Base-by-base conservation (phyloP, 2,797 vertebrate genomes). In the Pygocentrus nattereri region DNA sequence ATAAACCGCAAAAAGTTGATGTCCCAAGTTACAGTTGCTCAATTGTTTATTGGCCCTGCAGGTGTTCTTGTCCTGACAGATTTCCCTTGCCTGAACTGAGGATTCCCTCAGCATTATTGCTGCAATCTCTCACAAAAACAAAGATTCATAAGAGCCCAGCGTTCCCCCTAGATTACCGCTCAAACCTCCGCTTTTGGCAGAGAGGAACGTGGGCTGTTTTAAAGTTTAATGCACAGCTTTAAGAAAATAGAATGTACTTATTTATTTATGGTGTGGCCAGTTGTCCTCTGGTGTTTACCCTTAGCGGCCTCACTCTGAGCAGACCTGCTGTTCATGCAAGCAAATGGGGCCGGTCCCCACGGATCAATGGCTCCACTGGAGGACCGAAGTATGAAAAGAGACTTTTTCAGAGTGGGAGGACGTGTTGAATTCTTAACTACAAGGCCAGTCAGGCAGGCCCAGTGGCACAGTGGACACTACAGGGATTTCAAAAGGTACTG, bases 191-290 rank as follows among this genome's bases (percentile, higher is more conserved):
- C 52, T n/a, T 79, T 49, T 52, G 47, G 73, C 70, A 19, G 19
- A 64, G 38, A 64, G 64, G 27, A 1, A 50, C 58, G 31, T 3
- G 64, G 27, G 61, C 0, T 27, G n/a, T 68, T 83, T 88, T 83
- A 85, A 88, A 85, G 41, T 82, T 85, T 85, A 77, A 86, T 85
- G 61, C 12, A n/a, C 65, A 79, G 47, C 76, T 81, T 85, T 81
- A 83, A 76, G 77, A 79, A 84, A 85, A 81, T 50, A 68, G 75
- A 69, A 58, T 6, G 49, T 56, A 30, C 13, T 87, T 82, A 85
- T 85, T 87, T 87, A 86, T 85, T 86, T 78, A 85, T 85, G 49
- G 76, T 59, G 38, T 2, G 70, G 68, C 56, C 67, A 64, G 67
- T 76, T 82, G 78, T 83, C 76, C 78, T 82, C 54, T 67, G 56